phyloP scores from a whole-genome alignment of 2,888 invertebrate species.

The Lochmaea crataegi region DNA sequence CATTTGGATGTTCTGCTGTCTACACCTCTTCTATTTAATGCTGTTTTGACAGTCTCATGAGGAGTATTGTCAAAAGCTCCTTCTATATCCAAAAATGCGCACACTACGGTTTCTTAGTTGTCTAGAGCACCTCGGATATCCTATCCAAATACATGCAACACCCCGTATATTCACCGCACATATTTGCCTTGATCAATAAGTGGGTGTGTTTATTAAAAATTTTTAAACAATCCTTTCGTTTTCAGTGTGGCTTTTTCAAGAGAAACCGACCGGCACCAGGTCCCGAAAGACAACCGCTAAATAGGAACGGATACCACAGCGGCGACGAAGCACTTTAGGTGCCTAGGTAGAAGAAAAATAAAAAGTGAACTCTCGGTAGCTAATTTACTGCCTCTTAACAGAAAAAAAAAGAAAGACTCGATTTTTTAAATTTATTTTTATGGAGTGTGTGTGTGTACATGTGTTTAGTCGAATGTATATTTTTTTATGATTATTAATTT shows the following conservation, averaged over 20 bases:
- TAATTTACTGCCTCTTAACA: conserved; percentile 45
- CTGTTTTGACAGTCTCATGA: too few species aligned
- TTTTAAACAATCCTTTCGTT: conserved; percentile 44
- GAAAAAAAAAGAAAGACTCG: conserved; percentile 50
- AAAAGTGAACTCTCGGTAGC: conserved; percentile 41
- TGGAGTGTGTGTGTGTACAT: conserved; percentile 48
- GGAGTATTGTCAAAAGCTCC: too few species aligned
- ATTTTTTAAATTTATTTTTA: conserved; percentile 53
- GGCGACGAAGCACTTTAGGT: conserved; percentile 77
- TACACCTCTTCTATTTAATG: too few species aligned
- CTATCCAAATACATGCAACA: too few species aligned
- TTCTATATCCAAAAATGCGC: too few species aligned
- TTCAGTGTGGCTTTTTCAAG: conserved; percentile 93
- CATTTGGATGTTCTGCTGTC: too few species aligned
- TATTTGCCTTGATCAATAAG: too few species aligned
- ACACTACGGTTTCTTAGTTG: too few species aligned
- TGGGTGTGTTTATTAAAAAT: neutral
- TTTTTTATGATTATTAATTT: conserved; percentile 43
- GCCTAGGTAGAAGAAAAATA: conserved; percentile 60
- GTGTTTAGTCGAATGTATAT: conserved; percentile 50
- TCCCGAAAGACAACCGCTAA: conserved; percentile 86
- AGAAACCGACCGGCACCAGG: conserved; percentile 86
- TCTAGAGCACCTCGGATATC: too few species aligned
- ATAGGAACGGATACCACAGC: conserved; percentile 76
- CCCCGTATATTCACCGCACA: too few species aligned